Conservation (phyloP, 2,888 invertebrate genomes). For the Encarsia formosa region DNA sequence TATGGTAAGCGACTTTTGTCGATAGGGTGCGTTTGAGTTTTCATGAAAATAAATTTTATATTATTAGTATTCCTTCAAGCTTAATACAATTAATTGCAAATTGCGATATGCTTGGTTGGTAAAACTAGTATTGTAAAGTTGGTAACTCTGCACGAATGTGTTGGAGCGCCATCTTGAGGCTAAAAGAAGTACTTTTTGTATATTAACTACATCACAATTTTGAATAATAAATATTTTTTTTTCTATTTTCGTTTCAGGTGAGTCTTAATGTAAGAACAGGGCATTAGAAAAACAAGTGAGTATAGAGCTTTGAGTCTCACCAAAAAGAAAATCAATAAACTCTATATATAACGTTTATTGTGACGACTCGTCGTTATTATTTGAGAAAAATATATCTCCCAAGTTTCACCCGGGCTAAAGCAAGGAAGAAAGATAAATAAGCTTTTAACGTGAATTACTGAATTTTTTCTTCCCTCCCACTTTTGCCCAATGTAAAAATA, state of each 20-base stretch:
- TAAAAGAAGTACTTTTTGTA: no score
- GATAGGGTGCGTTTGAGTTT: not conserved
- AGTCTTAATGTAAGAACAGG: constrained; percentile 1
- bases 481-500: not conserved
- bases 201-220: no score
- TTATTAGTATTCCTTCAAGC: no score
- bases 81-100: no score
- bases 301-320: not conserved
- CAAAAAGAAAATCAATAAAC: not conserved
- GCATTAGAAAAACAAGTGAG: constrained; percentile 8
- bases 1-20: not conserved
- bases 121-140: not conserved
- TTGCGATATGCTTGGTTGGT: not conserved
- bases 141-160: not conserved
- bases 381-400: no score
- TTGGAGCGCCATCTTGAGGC: no score
- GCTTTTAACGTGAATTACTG: constrained; percentile 21
- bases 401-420: not conserved
- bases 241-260: not conserved
- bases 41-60: constrained; percentile 15
- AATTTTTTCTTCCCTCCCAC: constrained; percentile 1
- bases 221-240: no score
- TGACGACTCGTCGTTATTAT: no score
- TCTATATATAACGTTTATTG: no score
- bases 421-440: constrained; percentile 15